phyloP scores from a whole-genome alignment of 1,140 invertebrate species.

The Kradibia gibbosae region DNA sequence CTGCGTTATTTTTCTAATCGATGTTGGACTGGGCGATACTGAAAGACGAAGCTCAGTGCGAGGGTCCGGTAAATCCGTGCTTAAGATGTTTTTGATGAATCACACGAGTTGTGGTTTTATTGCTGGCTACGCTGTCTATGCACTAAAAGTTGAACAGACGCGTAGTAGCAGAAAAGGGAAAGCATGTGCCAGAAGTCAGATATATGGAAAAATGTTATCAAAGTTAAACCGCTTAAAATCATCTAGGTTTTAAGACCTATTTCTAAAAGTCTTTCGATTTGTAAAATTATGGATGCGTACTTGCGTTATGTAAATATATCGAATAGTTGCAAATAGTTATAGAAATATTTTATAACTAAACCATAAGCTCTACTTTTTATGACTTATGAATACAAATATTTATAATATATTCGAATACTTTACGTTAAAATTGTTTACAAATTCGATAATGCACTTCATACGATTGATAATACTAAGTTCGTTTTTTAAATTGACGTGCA shows the following conservation, averaged over 20 bases:
- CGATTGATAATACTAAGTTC: too few species aligned
- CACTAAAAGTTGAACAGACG: neutral
- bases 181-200: neutral
- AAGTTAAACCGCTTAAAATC: neutral
- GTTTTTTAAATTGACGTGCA: too few species aligned
- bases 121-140: neutral
- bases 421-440: too few species aligned
- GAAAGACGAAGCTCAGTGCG: neutral
- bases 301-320: too few species aligned
- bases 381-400: too few species aligned
- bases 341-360: too few species aligned
- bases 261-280: neutral
- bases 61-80: neutral
- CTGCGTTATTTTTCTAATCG: conserved; percentile 34
- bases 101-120: neutral
- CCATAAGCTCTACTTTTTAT: too few species aligned
- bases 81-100: conserved; percentile 48
- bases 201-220: neutral
- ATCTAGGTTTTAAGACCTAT: neutral
- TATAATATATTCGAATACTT: too few species aligned
- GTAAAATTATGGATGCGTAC: too few species aligned
- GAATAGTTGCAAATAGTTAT: too few species aligned
- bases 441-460: too few species aligned
- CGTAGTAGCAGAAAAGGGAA: neutral
- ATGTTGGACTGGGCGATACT: neutral